Conservation (phyloP, 1,140 invertebrate genomes). For the Pseudomyrmex cubaensis region DNA sequence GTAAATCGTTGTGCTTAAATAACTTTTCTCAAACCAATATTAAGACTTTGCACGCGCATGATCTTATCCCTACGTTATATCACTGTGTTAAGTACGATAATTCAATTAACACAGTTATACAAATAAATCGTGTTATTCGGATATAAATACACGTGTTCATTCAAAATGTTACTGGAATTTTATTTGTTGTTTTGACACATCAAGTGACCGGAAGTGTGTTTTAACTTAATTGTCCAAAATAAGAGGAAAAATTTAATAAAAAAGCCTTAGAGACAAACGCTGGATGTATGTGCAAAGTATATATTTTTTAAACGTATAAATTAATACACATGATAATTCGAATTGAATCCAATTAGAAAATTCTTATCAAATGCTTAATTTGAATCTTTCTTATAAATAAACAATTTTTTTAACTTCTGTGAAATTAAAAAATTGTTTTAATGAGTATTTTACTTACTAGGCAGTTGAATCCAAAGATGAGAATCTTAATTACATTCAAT, state of each 20-base stretch:
- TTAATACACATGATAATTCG: no score
- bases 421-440: no score
- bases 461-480: no score
- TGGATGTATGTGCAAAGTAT: no score
- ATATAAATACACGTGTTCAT: slow-evolving; percentile 3
- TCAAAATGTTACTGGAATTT: neutral
- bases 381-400: no score
- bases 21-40: neutral
- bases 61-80: neutral
- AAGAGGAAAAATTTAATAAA: neutral
- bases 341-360: no score
- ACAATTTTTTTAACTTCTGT: no score
- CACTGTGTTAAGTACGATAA: slow-evolving; percentile 19
- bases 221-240: neutral
- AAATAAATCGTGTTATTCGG: slow-evolving; percentile 42
- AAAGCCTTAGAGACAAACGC: neutral
- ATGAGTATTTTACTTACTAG: no score
- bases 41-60: neutral
- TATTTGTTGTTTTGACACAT: slow-evolving; percentile 4
- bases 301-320: no score
- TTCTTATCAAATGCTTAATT: no score
- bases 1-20: neutral
- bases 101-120: slow-evolving; percentile 27
- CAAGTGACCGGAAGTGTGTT: neutral
- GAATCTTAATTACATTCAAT: no score